phyloP scores from a whole-genome alignment of 2,113 vertebrate genomes.

The Poeciliopsis prolifica region DNA sequence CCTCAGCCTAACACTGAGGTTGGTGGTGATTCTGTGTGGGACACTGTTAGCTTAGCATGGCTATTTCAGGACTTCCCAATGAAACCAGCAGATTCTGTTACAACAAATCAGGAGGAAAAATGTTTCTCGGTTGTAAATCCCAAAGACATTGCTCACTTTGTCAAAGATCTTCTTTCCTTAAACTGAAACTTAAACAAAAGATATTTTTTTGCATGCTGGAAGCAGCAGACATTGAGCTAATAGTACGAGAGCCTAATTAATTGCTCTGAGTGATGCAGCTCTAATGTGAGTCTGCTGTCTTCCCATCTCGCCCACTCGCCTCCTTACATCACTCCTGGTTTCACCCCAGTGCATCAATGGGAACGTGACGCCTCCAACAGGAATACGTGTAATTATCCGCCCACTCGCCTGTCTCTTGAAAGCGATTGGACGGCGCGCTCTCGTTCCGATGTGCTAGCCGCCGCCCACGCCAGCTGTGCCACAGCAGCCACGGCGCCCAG shows the following conservation, averaged over 20 bases:
- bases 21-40: constrained; percentile 46
- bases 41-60: constrained; percentile 45
- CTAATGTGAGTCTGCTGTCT: constrained; percentile 47
- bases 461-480: constrained; percentile 58
- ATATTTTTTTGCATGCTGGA: not conserved
- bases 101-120: constrained; percentile 8
- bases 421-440: constrained; percentile 59
- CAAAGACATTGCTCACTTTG: not conserved
- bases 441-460: constrained; percentile 35
- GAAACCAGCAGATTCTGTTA: constrained; percentile 32
- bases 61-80: constrained; percentile 48
- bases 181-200: not conserved
- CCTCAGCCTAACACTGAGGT: constrained; percentile 31
- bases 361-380: constrained; percentile 69
- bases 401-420: constrained; percentile 55
- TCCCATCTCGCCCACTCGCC: constrained; percentile 59
- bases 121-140: not conserved
- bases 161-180: not conserved
- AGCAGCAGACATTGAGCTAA: constrained; percentile 14
- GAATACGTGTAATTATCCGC: constrained; percentile 76
- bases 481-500: not conserved
- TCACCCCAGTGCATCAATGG: constrained; percentile 71
- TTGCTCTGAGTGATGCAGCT: constrained; percentile 54
- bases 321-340: constrained; percentile 52
- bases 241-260: constrained; percentile 46